Conservation (phyloP, 2,888 invertebrate genomes). For the Agonopterix arenella region DNA sequence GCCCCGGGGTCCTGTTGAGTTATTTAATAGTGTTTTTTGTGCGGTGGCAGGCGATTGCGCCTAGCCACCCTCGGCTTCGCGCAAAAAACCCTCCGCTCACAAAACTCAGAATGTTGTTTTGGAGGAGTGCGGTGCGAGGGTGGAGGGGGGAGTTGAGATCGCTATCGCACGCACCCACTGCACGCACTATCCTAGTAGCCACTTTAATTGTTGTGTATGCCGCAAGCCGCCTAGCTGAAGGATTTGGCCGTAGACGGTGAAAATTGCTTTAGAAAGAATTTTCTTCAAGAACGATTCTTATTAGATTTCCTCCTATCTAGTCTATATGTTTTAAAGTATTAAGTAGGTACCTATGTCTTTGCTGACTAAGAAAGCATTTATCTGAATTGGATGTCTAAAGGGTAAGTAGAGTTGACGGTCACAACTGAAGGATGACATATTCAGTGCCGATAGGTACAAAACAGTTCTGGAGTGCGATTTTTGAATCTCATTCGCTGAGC, state of each 20-base stretch:
- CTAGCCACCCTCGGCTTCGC: constrained; percentile 70
- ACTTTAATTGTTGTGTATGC: constrained; percentile 60
- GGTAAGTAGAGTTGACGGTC: too few relatives aligned
- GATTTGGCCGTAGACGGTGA: constrained; percentile 8
- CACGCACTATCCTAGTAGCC: constrained; percentile 74
- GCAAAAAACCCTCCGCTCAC: constrained; percentile 74
- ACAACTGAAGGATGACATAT: too few relatives aligned
- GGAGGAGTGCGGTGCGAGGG: constrained; percentile 42
- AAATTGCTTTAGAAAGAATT: background rate
- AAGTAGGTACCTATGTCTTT: too few relatives aligned
- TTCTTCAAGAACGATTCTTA: too few relatives aligned
- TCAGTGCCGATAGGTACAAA: too few relatives aligned
- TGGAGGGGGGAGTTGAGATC: constrained; percentile 56
- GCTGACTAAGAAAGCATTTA: too few relatives aligned
- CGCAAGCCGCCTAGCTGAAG: constrained; percentile 33
- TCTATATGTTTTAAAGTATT: too few relatives aligned
- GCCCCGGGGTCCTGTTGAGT: constrained; percentile 67
- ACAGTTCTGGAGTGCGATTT: too few relatives aligned
- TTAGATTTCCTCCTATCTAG: too few relatives aligned
- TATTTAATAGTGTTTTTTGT: constrained; percentile 75
- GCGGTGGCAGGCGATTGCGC: constrained; percentile 67
- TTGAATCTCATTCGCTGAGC: too few relatives aligned
- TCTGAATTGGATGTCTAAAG: too few relatives aligned
- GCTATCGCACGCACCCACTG: constrained; percentile 75
- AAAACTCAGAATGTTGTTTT: constrained; percentile 70